Percentiles rank a stretch among this genome's conserved stretches.
Conservation (phyloP, 2,797 vertebrate genomes). For the Neomorphus geoffroyi region DNA sequence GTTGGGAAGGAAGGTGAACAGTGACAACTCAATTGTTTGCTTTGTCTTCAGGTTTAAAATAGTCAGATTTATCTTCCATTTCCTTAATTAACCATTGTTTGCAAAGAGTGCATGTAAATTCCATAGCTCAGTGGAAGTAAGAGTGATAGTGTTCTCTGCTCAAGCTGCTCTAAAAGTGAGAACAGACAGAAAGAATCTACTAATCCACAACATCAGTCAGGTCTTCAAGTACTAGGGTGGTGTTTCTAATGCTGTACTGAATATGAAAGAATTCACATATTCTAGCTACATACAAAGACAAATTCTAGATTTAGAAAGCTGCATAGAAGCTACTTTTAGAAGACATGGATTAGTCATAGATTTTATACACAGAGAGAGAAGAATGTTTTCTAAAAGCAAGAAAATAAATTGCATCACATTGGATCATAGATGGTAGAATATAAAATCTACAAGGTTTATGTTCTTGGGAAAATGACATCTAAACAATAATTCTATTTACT, state of each 20-base stretch:
- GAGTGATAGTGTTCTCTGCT: background rate
- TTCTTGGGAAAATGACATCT: background rate
- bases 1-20: background rate
- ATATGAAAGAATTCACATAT: background rate
- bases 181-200: background rate
- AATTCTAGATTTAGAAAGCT: background rate
- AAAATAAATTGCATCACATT: background rate
- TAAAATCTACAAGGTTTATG: background rate
- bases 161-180: background rate
- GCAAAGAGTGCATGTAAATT: background rate
- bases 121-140: background rate
- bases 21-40: background rate
- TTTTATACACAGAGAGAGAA: background rate
- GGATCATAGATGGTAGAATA: background rate
- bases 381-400: background rate
- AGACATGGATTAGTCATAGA: background rate
- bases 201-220: accelerated
- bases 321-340: background rate
- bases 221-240: background rate
- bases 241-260: background rate
- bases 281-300: background rate
- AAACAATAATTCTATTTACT: background rate
- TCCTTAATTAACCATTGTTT: background rate
- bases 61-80: background rate
- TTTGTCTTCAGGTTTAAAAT: background rate